Conservation (phyloP, 2,888 invertebrate genomes). For the Papilio demoleus region DNA sequence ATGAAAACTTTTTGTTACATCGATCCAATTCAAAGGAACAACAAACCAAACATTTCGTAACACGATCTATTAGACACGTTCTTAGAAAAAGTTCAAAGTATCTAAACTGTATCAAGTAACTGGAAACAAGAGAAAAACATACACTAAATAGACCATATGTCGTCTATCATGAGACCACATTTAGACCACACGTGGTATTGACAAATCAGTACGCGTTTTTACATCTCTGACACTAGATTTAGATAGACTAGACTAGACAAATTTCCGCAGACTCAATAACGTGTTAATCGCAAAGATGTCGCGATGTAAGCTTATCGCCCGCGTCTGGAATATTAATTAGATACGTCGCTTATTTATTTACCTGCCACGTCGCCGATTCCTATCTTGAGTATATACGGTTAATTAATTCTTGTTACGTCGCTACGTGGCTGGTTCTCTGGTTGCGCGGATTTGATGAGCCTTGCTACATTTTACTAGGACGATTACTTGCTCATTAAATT, state of each 20-base stretch:
- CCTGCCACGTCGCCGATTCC: constrained; percentile 73
- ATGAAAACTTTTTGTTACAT: neutral
- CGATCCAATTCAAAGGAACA: neutral
- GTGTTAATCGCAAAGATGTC: constrained; percentile 76
- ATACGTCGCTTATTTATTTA: constrained; percentile 78
- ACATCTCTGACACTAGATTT: too few relatives aligned
- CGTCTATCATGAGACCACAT: constrained; percentile 1
- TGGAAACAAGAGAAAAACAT: constrained; percentile 18
- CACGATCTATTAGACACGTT: constrained; percentile 6
- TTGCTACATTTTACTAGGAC: neutral
- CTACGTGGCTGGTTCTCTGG: constrained; percentile 48
- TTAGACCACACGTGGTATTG: constrained; percentile 26
- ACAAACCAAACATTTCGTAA: constrained; percentile 26
- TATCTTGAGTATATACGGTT: constrained; percentile 70
- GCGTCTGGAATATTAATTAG: constrained; percentile 82
- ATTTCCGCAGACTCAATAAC: constrained; percentile 64
- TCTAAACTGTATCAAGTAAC: constrained; percentile 30
- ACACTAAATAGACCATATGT: constrained; percentile 22
- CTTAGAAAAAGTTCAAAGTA: constrained; percentile 27
- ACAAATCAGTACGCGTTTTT: constrained; percentile 10
- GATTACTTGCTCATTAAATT: neutral
- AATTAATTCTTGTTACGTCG: constrained; percentile 74
- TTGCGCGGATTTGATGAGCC: constrained; percentile 46
- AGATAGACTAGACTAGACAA: constrained; percentile 59
- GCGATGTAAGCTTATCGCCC: constrained; percentile 64